Percentiles rank a stretch among this genome's conserved stretches.
phyloP scores from a whole-genome alignment of 2,113 vertebrate species.

The Corythaixoides concolor region DNA sequence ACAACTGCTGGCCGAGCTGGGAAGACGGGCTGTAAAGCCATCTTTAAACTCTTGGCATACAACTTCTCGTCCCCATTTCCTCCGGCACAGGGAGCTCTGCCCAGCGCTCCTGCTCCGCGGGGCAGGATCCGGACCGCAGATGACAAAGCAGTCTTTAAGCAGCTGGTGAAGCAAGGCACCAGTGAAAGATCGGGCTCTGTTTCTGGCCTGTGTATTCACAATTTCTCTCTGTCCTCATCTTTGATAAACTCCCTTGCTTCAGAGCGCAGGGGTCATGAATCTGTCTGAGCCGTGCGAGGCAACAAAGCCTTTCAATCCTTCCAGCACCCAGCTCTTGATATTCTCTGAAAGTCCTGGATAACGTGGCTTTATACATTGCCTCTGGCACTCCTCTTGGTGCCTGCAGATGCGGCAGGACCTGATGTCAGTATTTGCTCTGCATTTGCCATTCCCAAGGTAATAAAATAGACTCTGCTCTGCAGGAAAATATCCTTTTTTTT shows the following conservation, averaged over 20 bases:
- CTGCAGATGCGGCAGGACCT: neutral
- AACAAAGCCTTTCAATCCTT: neutral
- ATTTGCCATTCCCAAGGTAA: neutral
- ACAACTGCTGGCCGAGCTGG: neutral
- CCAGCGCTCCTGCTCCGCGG: fast-evolving
- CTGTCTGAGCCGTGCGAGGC: neutral
- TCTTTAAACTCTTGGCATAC: fast-evolving
- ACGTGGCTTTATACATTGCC: fast-evolving
- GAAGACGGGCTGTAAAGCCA: fast-evolving
- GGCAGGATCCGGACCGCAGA: neutral
- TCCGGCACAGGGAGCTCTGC: fast-evolving
- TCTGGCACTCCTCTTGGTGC: fast-evolving
- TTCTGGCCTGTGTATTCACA: neutral
- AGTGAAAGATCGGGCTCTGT: neutral
- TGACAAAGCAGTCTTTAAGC: neutral
- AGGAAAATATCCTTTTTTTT: neutral
- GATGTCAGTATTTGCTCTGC: fast-evolving
- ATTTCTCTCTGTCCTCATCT: neutral
- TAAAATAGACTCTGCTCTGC: fast-evolving
- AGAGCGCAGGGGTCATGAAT: neutral
- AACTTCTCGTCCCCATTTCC: fast-evolving
- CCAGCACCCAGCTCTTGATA: neutral
- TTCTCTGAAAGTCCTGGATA: neutral
- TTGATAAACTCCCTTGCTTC: conserved; percentile 9
- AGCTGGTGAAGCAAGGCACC: neutral